Evolutionary conservation across 1,140 invertebrate species (phyloP).

Genomic region (Cyrtorhinus lividipennis): DNA sequence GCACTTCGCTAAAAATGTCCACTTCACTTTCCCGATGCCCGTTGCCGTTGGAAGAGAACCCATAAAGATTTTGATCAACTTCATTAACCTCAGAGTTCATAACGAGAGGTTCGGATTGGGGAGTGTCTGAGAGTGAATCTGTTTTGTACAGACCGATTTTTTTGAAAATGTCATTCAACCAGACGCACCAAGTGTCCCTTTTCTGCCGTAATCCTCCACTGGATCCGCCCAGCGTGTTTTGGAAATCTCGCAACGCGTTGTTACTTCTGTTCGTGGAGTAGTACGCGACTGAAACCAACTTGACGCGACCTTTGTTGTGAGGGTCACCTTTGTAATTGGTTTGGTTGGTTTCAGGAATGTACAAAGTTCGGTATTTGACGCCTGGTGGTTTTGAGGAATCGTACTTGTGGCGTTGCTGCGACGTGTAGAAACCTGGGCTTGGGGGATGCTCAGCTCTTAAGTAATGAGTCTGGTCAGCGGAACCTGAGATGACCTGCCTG

Average conservation of each 20-base stretch:
- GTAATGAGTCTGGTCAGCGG: too few relatives aligned
- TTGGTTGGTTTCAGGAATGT: not conserved
- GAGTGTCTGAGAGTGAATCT: not conserved
- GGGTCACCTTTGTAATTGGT: not conserved
- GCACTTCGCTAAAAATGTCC: too few relatives aligned
- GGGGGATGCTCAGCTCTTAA: too few relatives aligned
- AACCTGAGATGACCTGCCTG: too few relatives aligned
- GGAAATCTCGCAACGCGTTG: not conserved
- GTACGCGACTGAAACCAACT: not conserved
- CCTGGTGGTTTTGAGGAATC: too few relatives aligned
- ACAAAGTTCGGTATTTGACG: not conserved
- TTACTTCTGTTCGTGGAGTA: not conserved
- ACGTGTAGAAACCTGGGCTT: too few relatives aligned
- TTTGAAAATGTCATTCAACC: not conserved
- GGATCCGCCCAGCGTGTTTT: not conserved
- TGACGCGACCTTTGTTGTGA: not conserved
- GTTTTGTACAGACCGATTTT: not conserved
- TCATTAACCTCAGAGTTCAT: not conserved
- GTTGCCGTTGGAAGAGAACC: not conserved
- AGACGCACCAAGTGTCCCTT: not conserved
- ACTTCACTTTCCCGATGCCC: not conserved
- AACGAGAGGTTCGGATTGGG: too few relatives aligned
- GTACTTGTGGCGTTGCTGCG: too few relatives aligned
- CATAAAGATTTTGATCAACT: not conserved
- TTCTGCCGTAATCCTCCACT: not conserved